Evolutionary conservation across 2,113 vertebrate genomes (phyloP).

Genomic region (Muntiacus reevesi): DNA sequence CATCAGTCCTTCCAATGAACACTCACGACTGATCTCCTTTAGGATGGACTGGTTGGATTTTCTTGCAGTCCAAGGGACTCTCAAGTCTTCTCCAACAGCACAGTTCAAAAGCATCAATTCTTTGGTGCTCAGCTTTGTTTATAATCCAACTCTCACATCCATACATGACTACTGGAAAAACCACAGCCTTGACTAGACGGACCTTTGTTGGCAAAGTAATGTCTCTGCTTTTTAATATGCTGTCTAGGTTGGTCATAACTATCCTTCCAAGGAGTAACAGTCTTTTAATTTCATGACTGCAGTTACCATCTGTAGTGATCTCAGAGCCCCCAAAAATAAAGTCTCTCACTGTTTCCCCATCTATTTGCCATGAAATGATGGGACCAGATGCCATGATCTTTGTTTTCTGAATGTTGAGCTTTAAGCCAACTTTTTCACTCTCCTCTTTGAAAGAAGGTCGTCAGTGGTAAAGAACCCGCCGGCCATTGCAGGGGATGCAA

Average conservation of each 20-base stretch:
- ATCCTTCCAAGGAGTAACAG: not conserved
- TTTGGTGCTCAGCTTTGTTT: not conserved
- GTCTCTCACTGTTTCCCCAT: not conserved
- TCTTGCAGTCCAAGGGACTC: not conserved
- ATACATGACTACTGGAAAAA: not conserved
- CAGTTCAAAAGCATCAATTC: not conserved
- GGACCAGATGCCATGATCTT: not conserved
- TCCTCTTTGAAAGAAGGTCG: not conserved
- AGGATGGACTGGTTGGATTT: not conserved
- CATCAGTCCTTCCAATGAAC: not conserved
- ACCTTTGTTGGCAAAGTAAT: not conserved
- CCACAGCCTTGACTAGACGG: not conserved
- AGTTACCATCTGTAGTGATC: not conserved
- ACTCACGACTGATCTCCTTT: not conserved
- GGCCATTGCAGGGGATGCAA: not conserved
- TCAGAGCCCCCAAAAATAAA: accelerated
- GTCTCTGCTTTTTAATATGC: not conserved
- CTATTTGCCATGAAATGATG: not conserved
- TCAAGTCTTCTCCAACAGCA: not conserved
- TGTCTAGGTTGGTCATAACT: not conserved
- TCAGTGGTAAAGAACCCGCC: not conserved
- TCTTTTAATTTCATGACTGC: not conserved
- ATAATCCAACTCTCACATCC: not conserved
- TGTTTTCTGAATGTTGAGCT: not conserved
- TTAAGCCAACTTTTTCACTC: not conserved